phyloP scores from a whole-genome alignment of 1,140 invertebrate species.

The Galendromus occidentalis region DNA sequence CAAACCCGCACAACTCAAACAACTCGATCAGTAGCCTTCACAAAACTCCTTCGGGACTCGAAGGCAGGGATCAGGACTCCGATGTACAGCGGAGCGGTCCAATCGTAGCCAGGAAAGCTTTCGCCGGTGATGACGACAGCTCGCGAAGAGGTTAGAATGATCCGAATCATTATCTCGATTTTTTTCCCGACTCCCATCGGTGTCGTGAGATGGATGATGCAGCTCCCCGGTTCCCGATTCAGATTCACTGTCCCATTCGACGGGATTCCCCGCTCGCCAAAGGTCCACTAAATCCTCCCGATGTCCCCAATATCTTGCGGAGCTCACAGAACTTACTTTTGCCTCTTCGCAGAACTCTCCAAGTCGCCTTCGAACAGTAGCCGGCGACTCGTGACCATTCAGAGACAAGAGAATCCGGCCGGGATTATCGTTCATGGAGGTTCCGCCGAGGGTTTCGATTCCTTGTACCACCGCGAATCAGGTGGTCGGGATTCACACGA shows the following conservation, averaged over 20 bases:
- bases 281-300: not conserved
- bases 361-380: conserved; percentile 3
- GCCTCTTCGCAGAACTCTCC: not conserved
- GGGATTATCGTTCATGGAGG: not conserved
- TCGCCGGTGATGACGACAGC: not conserved
- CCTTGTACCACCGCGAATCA: not conserved
- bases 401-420: not conserved
- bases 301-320: not conserved
- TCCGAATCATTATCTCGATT: too few relatives aligned
- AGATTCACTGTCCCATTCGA: too few relatives aligned
- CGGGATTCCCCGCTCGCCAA: not conserved
- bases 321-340: too few relatives aligned
- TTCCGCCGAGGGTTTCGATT: conserved; percentile 2
- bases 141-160: not conserved
- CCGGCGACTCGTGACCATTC: not conserved
- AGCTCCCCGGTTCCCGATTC: too few relatives aligned
- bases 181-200: too few relatives aligned
- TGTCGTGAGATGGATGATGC: too few relatives aligned
- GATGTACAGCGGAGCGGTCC: not conserved
- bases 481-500: not conserved
- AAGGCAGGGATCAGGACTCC: not conserved
- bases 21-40: conserved; percentile 5
- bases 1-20: conserved; percentile 7
- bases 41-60: conserved; percentile 3
- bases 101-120: not conserved